These are phyloP conservation scores for Augiades crinisus DNA, from an alignment of 2,888 invertebrate species.

Conservation along the genomic window DNA sequence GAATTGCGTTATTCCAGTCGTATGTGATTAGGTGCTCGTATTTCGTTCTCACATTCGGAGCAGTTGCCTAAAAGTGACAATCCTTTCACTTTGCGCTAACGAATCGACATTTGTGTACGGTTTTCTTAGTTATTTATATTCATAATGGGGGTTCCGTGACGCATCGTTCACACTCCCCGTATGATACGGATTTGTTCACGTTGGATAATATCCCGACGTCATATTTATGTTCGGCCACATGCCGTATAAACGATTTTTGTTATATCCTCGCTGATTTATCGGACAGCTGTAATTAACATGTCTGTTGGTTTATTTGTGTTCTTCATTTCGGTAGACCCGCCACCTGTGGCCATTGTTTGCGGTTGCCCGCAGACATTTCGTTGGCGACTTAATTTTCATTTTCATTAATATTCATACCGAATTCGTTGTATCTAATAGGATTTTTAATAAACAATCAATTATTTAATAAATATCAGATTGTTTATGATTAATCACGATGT, in stretches of 20 bases:
- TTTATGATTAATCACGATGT: too few species aligned
- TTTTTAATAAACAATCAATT: background rate
- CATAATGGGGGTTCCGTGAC: constrained; percentile 21
- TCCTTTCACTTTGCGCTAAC: constrained; percentile 34
- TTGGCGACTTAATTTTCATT: background rate
- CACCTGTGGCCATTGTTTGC: constrained; percentile 21
- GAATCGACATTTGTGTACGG: constrained; percentile 23
- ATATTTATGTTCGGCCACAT: constrained; percentile 6
- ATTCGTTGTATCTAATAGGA: background rate
- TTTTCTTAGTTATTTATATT: constrained; percentile 30
- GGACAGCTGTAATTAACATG: background rate
- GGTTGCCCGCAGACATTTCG: constrained; percentile 7
- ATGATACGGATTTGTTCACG: constrained; percentile 4
- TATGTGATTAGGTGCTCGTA: constrained; percentile 12
- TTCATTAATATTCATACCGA: background rate
- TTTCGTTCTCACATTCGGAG: constrained; percentile 10
- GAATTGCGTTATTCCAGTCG: constrained; percentile 12
- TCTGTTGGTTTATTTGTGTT: constrained; percentile 15
- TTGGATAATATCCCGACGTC: constrained; percentile 6
- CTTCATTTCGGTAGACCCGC: background rate
- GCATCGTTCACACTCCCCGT: constrained; percentile 15
- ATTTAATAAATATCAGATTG: too few species aligned
- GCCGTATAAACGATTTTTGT: background rate
- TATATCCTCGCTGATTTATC: constrained; percentile 8
- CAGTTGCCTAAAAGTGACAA: constrained; percentile 20